Base-by-base conservation (phyloP, 2,888 invertebrate genomes). In the Micropterix aruncella region DNA sequence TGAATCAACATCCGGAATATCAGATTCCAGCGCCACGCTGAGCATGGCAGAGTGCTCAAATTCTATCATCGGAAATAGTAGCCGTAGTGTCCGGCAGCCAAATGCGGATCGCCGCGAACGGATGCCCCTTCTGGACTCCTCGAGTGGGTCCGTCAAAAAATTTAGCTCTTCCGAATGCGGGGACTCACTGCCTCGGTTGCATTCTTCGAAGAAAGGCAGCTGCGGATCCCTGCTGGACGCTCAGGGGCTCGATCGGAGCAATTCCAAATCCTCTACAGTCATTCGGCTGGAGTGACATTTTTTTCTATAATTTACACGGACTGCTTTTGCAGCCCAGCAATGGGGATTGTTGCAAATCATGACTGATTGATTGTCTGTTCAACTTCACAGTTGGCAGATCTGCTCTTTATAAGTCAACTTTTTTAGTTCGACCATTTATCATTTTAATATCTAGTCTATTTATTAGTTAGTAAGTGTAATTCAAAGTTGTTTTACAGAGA, bases 111-210 rank as follows among this genome's bases (percentile, higher is more conserved):
- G 64, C 1, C 65, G 66, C 41, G 71, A 71, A 50, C 55, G 69
- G 44, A 65, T 61, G 1, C 71, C 71, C 0, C 55, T 71, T 2
- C 53, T 71, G 9, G 67, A 68, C 2, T 63, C 70, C 0, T 70
- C 71, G 14, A 70, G 66, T 47, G 69, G 70, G 17, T 70, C 70
- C 1, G 55, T 70, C 0, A 59, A 68, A 9, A 65, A 65, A 1
- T 62, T 66, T 19, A 70, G 70, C 52, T 55, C 70, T 47, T 65
- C 69, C 17, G 63, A 64, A 0, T 64, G 69, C 53, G 65, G 70
- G 48, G 67, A 71, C 53, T 63, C 65, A 7, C 68, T 70, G 2
- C 64, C 67, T 0, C 56, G 48, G 15, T 40, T 66, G 7, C 65
- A 59, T 2, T 65, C 66, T 49, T 56, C 61, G 2, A 69, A 70